Percentiles rank a stretch among this genome's conserved stretches.
Evolutionary conservation across 2,888 invertebrate genomes (phyloP).

Genomic region (Cetonia aurata): DNA sequence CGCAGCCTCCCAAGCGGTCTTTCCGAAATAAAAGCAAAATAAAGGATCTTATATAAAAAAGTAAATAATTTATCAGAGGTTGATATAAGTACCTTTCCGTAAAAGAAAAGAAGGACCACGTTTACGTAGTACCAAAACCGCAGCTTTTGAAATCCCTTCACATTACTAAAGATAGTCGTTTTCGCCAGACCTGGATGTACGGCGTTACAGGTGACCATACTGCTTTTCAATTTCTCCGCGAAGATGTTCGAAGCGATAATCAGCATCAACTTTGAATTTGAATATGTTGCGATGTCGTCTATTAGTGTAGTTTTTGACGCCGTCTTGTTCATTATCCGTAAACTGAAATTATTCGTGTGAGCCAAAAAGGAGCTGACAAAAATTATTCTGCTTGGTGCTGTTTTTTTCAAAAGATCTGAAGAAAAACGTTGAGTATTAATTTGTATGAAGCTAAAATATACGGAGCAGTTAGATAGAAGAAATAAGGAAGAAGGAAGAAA

Average conservation of each 20-base stretch:
- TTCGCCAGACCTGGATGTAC: slow-evolving; percentile 62
- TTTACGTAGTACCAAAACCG: neutral
- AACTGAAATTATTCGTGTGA: slow-evolving; percentile 56
- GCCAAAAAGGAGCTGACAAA: slow-evolving; percentile 61
- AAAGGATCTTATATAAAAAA: slow-evolving; percentile 13
- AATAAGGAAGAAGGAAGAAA: no score
- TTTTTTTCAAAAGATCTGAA: slow-evolving; percentile 61
- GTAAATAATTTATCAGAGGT: neutral
- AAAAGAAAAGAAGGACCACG: neutral
- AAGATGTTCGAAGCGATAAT: slow-evolving; percentile 61
- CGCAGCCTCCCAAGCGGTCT: slow-evolving; percentile 49
- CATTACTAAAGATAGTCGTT: slow-evolving; percentile 47
- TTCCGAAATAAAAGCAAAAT: neutral
- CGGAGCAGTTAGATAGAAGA: no score
- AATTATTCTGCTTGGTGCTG: slow-evolving; percentile 61
- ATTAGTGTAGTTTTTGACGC: neutral
- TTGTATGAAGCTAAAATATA: no score
- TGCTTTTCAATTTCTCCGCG: slow-evolving; percentile 57
- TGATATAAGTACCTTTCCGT: slow-evolving; percentile 25
- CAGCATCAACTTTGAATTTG: slow-evolving; percentile 62
- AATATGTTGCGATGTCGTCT: slow-evolving; percentile 52
- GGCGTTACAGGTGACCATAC: slow-evolving; percentile 61
- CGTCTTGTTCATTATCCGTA: slow-evolving; percentile 49
- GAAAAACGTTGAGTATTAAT: neutral
- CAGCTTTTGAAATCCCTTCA: no score